Conservation (phyloP, 1,140 invertebrate species). For the Megathymus violae region DNA sequence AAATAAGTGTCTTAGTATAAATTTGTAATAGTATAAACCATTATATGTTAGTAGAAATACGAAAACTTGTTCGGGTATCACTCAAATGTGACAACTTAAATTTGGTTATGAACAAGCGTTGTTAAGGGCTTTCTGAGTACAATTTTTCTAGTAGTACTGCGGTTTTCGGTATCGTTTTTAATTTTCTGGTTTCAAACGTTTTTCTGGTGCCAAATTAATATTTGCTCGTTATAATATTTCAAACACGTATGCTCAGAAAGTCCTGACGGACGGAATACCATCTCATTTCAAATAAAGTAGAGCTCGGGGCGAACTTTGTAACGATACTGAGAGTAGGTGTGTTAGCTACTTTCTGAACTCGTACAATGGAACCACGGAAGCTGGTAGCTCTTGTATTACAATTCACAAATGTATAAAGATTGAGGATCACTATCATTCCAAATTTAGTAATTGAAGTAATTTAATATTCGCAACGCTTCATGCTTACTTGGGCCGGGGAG, state of each 20-base stretch:
- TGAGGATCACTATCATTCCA: no score
- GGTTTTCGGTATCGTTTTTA: no score
- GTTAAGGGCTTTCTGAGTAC: background rate
- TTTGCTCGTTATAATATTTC: background rate
- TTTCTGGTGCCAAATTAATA: conserved; percentile 16
- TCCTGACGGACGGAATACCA: no score
- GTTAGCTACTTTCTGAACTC: no score
- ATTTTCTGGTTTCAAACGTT: background rate
- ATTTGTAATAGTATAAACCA: conserved; percentile 15
- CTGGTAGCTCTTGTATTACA: background rate
- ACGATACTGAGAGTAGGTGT: no score
- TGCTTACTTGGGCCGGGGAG: no score
- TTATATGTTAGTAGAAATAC: conserved; percentile 1
- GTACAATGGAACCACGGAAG: no score
- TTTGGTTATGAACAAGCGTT: background rate
- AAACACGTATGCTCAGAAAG: conserved; percentile 9
- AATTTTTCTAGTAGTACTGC: background rate
- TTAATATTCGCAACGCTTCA: background rate
- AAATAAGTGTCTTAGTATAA: conserved; percentile 12
- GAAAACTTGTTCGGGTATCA: conserved; percentile 11
- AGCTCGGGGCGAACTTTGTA: no score
- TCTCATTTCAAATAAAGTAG: no score
- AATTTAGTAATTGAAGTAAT: no score
- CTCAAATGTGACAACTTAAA: background rate
- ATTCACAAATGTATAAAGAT: no score